A percentile compares a stretch with the other conserved stretches of the same genome.
Evolutionary conservation across 2,797 vertebrate genomes (phyloP).

Genomic region (Myotis daubentonii): DNA sequence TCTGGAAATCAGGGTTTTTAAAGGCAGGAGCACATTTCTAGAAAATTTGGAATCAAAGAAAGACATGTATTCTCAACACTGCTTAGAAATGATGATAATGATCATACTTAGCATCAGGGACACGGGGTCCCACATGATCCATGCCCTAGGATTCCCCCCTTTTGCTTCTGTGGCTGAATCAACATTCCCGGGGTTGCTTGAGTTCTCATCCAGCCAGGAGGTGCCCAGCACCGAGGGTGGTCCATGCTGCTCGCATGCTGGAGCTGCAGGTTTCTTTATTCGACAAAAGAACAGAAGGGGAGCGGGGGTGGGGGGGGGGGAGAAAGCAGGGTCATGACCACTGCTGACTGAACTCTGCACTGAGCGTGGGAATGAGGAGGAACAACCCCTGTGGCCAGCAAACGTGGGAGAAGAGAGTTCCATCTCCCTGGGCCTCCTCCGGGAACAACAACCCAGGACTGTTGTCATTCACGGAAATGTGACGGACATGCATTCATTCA

Average conservation of each 20-base stretch:
- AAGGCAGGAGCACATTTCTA: neutral
- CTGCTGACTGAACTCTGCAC: neutral
- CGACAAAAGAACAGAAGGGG: constrained; percentile 77
- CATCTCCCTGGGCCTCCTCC: neutral
- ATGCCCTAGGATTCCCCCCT: neutral
- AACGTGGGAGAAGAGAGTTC: neutral
- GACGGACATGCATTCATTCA: neutral
- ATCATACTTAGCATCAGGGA: neutral
- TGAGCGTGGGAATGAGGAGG: neutral
- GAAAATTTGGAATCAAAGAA: constrained; percentile 25
- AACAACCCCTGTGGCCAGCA: neutral
- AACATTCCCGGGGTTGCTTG: constrained; percentile 75
- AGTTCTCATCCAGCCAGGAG: constrained; percentile 74
- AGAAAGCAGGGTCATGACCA: constrained; percentile 59
- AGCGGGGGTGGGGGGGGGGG: constrained; percentile 72
- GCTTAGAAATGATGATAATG: neutral
- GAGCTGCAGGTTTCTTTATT: constrained; percentile 75
- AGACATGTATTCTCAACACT: neutral
- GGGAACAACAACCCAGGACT: neutral
- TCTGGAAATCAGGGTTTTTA: neutral
- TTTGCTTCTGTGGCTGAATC: constrained; percentile 72
- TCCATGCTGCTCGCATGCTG: constrained; percentile 66
- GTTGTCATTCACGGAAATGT: constrained; percentile 13
- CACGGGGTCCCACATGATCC: constrained; percentile 58
- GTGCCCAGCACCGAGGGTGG: neutral